phyloP scores from a whole-genome alignment of 2,888 invertebrate species.

The Watsonalla binaria region DNA sequence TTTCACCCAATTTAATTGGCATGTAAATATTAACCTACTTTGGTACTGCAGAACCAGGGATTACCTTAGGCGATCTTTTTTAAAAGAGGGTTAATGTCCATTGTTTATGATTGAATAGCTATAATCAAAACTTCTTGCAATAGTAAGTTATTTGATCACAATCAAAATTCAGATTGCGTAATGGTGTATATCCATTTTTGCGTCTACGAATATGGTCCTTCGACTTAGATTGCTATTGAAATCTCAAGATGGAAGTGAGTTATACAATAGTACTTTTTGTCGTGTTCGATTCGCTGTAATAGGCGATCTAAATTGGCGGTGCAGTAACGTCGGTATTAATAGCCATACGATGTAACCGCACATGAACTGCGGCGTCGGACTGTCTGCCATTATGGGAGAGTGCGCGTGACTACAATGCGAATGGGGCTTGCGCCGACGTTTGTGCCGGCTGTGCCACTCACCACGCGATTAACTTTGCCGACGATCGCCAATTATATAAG shows the following conservation, averaged over 20 bases:
- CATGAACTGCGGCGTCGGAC: slow-evolving; percentile 18
- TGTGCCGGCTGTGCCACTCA: slow-evolving; percentile 7
- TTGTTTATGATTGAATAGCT: too few species aligned
- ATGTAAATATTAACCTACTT: too few species aligned
- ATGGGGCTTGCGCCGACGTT: slow-evolving; percentile 6
- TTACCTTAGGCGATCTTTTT: too few species aligned
- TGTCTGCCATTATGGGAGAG: slow-evolving; percentile 14
- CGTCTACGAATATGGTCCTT: background rate
- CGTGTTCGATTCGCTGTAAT: slow-evolving; percentile 9
- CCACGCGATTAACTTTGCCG: slow-evolving; percentile 1
- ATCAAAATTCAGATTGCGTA: too few species aligned
- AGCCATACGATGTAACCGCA: slow-evolving; percentile 19
- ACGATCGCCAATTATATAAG: slow-evolving; percentile 17
- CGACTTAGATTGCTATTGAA: background rate
- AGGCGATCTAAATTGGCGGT: slow-evolving; percentile 16
- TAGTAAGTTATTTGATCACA: too few species aligned
- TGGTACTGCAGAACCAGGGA: too few species aligned
- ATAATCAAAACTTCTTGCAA: too few species aligned
- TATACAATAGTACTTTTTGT: background rate
- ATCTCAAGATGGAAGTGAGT: background rate
- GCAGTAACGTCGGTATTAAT: slow-evolving; percentile 18
- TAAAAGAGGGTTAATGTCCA: too few species aligned
- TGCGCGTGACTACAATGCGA: slow-evolving; percentile 21
- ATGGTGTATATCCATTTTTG: background rate
- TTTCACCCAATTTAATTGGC: too few species aligned